phyloP scores from a whole-genome alignment of 2,888 invertebrate genomes.

The Monochamus alternatus region DNA sequence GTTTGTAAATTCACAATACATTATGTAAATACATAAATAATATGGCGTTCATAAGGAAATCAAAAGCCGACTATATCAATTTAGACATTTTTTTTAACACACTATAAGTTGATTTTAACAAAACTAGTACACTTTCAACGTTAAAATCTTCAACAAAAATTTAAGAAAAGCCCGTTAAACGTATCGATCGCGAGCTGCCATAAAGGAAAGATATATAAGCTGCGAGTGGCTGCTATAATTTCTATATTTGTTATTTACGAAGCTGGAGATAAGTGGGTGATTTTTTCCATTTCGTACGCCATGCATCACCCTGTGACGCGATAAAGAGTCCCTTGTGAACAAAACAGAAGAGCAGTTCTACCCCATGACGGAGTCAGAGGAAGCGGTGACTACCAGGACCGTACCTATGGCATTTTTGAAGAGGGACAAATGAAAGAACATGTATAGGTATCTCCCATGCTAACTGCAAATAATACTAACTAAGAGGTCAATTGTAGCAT shows the following conservation, averaged over 20 bases:
- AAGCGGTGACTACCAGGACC: slow-evolving; percentile 38
- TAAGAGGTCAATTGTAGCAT: no score
- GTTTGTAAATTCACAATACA: no score
- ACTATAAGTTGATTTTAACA: not conserved
- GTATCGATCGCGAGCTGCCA: slow-evolving; percentile 5
- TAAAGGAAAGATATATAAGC: slow-evolving; percentile 24
- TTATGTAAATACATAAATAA: no score
- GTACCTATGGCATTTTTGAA: no score
- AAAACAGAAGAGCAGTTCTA: slow-evolving; percentile 44
- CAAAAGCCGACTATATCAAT: no score
- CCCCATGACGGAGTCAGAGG: slow-evolving; percentile 42
- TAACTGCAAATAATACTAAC: no score
- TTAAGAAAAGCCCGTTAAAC: not conserved
- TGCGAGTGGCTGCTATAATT: slow-evolving; percentile 53
- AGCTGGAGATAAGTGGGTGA: slow-evolving; percentile 60
- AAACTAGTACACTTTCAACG: not conserved
- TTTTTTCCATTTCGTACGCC: slow-evolving; percentile 59
- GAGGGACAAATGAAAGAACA: no score
- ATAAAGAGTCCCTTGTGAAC: slow-evolving; percentile 57
- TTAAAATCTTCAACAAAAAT: not conserved
- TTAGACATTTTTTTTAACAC: no score
- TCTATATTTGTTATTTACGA: slow-evolving; percentile 63
- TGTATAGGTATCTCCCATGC: no score
- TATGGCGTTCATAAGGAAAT: no score
- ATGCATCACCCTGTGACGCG: slow-evolving; percentile 60